phyloP scores from a whole-genome alignment of 2,888 invertebrate species.

The Phalangium opilio region DNA sequence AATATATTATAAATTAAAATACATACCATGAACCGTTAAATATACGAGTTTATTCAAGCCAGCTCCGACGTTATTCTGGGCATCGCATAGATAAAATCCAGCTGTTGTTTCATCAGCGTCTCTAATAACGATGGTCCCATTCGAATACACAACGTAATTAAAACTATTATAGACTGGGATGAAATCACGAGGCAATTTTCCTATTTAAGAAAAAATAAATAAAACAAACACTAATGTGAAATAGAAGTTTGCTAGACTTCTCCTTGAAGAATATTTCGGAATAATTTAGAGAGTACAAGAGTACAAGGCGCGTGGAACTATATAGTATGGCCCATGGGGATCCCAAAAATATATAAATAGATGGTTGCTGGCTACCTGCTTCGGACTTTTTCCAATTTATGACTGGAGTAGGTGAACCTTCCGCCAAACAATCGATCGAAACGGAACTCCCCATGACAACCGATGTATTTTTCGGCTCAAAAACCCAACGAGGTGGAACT shows the following conservation, averaged over 20 bases:
- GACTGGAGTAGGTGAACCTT: neutral
- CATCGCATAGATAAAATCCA: neutral
- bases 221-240: no score
- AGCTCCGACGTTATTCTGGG: neutral
- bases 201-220: neutral
- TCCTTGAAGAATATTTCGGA: no score
- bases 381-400: neutral
- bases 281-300: no score
- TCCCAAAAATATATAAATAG: neutral
- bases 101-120: neutral
- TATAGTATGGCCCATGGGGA: no score
- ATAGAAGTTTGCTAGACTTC: no score
- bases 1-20: no score
- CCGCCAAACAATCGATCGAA: neutral
- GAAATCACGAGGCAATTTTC: neutral
- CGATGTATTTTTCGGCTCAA: neutral
- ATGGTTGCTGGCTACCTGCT: no score
- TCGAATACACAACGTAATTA: neutral
- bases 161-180: neutral
- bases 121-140: neutral
- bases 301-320: no score
- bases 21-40: neutral
- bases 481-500: conserved; percentile 1
- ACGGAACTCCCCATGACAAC: neutral
- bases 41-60: neutral